Evolutionary conservation across 2,797 vertebrate genomes (phyloP), one percentile per base, ranked within the genome.

Genomic region (Molossus alvarezi): DNA sequence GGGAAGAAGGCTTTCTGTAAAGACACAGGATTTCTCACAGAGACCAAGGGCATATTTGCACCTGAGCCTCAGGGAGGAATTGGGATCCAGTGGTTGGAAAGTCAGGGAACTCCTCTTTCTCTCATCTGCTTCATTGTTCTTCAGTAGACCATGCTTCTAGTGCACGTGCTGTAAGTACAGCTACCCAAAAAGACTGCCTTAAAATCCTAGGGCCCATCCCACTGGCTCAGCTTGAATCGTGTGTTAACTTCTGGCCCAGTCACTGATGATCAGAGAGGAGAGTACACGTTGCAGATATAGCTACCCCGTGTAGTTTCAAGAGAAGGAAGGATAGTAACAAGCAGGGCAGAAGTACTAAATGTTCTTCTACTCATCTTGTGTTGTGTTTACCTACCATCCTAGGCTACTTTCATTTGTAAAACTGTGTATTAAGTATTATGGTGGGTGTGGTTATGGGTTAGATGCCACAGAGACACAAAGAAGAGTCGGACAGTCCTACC

Each of bases 231-330:
- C 33, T 65, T 71, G 69, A 82, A 51, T 81, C 57, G 33, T 21
- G 29, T 20, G 6, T 62, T 79, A 72, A n/a, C 75, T 96, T 96
- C 58, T 91, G 82, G 21, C 27, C 41, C 77, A 90, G 10, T 67
- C 69, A 69, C 5, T 69, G 13, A 67, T 17, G 57, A 9, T 27
- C 18, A 41, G 58, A 77, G 27, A 71, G 23, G 41, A 94, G 18
- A 27, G 29, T 55, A 87, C 48, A 1, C 69, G 21, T 25, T 65
- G 15, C 10, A 57, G 9, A 58, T 37, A 48, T 25, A 73, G n/a
- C 27, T n/a, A 73, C 11, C 33, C 53, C 45, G 17, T 25, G 33
- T 18, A 67, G 71, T 48, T 33, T 21, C 13, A 75, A 90, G 41
- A 82, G 48, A 82, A 58, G 53, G 57, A 92, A 79, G 13, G n/a